Evolutionary conservation across 2,113 vertebrate genomes (phyloP).

Genomic region (Cinclus cinclus): DNA sequence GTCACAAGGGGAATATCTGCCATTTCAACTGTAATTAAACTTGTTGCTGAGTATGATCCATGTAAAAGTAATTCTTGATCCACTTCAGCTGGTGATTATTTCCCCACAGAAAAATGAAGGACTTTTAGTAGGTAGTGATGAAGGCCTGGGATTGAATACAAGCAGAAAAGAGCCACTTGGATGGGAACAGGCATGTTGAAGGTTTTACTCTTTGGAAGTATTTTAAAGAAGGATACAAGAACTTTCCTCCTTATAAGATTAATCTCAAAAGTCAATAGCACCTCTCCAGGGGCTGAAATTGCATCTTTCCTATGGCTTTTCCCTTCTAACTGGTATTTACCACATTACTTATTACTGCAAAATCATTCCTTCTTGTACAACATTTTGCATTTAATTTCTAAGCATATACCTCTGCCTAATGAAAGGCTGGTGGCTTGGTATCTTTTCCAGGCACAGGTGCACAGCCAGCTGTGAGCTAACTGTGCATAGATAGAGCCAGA

Average conservation of each 20-base stretch:
- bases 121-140: not conserved
- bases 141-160: not conserved
- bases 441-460: not conserved
- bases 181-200: not conserved
- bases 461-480: not conserved
- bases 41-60: slow-evolving; percentile 42
- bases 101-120: slow-evolving; percentile 49
- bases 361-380: not conserved
- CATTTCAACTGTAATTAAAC: slow-evolving; percentile 62
- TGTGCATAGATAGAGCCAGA: not conserved
- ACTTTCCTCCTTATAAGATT: not conserved
- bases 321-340: not conserved
- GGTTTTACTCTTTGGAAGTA: not conserved
- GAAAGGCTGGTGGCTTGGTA: not conserved
- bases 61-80: slow-evolving; percentile 21
- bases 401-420: not conserved
- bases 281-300: not conserved
- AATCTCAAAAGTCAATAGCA: not conserved
- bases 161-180: not conserved
- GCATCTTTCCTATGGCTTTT: not conserved
- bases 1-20: slow-evolving; percentile 27
- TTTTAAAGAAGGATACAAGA: not conserved
- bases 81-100: slow-evolving; percentile 49
- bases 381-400: not conserved
- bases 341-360: not conserved